Percentiles rank a stretch among this genome's conserved stretches.
phyloP scores from a whole-genome alignment of 2,113 vertebrate species.

The Colius striatus region DNA sequence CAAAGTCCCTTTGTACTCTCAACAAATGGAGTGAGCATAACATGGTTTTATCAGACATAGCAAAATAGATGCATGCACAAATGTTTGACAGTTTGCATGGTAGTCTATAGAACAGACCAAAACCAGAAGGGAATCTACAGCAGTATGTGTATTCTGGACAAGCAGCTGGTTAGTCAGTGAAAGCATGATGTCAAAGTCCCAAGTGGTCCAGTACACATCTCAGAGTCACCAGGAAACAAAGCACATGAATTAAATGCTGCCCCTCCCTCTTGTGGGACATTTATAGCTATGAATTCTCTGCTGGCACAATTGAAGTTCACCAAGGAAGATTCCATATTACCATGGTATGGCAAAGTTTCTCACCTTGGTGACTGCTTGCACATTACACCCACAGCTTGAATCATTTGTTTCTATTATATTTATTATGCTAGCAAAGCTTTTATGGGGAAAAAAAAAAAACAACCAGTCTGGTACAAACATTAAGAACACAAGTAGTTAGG shows the following conservation, averaged over 20 bases:
- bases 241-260: background rate
- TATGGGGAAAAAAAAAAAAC: background rate
- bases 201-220: background rate
- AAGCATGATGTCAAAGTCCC: background rate
- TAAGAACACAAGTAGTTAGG: background rate
- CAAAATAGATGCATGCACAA: background rate
- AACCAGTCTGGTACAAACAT: background rate
- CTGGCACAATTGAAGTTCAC: background rate
- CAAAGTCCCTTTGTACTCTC: background rate
- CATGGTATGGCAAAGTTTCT: background rate
- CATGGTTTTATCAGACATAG: background rate
- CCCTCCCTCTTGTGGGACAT: background rate
- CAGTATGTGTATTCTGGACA: background rate
- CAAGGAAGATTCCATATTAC: background rate
- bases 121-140: no score
- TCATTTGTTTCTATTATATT: background rate
- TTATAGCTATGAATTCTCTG: accelerated
- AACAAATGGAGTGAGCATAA: background rate
- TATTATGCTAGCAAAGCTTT: background rate
- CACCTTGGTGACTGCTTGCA: background rate
- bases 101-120: background rate
- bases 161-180: background rate
- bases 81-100: background rate
- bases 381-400: background rate
- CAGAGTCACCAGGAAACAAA: background rate